Conservation (phyloP, 1,140 invertebrate species). For the Drosophila eugracilis region DNA sequence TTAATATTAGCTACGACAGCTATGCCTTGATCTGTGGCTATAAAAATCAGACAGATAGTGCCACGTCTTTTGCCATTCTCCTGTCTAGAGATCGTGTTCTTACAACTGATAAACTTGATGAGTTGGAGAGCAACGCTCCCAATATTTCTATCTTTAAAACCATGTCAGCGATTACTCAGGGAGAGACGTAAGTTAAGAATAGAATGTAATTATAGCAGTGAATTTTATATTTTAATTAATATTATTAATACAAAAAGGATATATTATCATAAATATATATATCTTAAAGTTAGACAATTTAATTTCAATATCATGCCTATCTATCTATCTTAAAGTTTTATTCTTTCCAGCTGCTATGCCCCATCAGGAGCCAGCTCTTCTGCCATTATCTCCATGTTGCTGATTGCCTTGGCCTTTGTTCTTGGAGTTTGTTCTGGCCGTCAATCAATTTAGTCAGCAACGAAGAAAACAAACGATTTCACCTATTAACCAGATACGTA, state of each 20-base stretch:
- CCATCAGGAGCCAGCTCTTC: constrained; percentile 43
- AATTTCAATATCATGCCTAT: no score
- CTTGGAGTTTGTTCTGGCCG: not conserved
- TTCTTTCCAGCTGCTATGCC: constrained; percentile 52
- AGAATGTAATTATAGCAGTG: no score
- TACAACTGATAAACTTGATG: constrained; percentile 11
- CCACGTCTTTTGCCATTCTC: constrained; percentile 58
- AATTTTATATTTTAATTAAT: no score
- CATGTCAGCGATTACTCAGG: constrained; percentile 62
- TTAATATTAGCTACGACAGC: constrained; percentile 59
- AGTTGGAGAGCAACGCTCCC: constrained; percentile 27
- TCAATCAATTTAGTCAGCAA: not conserved
- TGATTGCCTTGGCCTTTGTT: constrained; percentile 39
- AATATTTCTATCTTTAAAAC: constrained; percentile 21
- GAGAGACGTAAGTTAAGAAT: constrained; percentile 53
- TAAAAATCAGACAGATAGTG: constrained; percentile 55
- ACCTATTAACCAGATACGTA: no score
- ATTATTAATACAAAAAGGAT: no score
- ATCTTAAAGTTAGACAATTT: no score
- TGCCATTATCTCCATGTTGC: constrained; percentile 31
- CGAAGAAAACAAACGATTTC: no score
- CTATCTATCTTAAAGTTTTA: constrained; percentile 9
- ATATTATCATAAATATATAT: no score
- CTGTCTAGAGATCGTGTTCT: constrained; percentile 49
- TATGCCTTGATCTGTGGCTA: constrained; percentile 68